Evolutionary conservation across 1,140 invertebrate genomes (phyloP), one percentile per base, ranked within the genome.

Genomic region (Aphelenchoides besseyi): DNA sequence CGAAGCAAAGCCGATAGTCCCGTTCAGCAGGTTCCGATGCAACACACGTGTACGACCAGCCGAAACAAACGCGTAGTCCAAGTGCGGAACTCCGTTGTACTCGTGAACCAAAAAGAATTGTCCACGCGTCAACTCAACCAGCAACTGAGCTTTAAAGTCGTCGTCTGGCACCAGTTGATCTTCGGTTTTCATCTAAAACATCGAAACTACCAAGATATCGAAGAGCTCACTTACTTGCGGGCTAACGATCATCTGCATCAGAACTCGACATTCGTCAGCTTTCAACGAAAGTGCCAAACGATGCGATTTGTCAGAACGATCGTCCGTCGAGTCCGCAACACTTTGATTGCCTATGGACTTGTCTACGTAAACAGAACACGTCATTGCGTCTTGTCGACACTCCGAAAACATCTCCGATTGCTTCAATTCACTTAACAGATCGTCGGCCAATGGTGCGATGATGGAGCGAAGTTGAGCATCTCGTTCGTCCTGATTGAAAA

Each of bases 41-140:
- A 67, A 71, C 16, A 79, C 29, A 18, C 68, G 52, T 26, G 41
- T 53, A 12, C 48, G 70, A 1, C 32, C 54, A 23, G 79, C 62
- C 0, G 78, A 75, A 32, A 79, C 29, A 62, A 68, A 79, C 26
- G 76, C 32, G 57, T 79, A 79, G 3, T 26, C 59, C 23, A 79
- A 33, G 59, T 79, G 62, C 1, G 62, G 35, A 37, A 77, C 74
- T 36, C 67, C 66, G 35, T 79, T 54, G 30, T 71, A 81, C 1
- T 75, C 80, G 52, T 71, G 57, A 23, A 79, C 78, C 3, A 77
- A 30, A 54, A 77, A 77, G 28, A 77, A 28, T 28, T 80, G 74
- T 0, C 30, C 68, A 29, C 71, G 35, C 1, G 48, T 35, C 30
- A 77, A 30, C 35, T 79, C 54, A 2, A 52, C 16, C 9, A 53